phyloP scores from a whole-genome alignment of 2,888 invertebrate species.

The Melieria crassipennis region DNA sequence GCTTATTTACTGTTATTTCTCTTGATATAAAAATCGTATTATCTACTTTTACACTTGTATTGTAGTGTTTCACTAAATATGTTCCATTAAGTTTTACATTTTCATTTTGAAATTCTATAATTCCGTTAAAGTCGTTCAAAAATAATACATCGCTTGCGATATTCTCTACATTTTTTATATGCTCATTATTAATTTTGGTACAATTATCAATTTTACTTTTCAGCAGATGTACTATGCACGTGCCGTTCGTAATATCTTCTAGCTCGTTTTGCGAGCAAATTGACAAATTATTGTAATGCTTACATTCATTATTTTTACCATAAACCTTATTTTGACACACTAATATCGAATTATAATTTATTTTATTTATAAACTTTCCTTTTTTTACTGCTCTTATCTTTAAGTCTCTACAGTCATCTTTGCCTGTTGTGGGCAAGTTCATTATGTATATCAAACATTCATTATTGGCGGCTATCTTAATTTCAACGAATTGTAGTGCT shows the following conservation, averaged over 20 bases:
- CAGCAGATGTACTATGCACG: background rate
- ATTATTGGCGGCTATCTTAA: background rate
- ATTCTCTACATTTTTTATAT: background rate
- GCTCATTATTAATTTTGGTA: conserved; percentile 6
- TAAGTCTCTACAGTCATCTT: conserved; percentile 1
- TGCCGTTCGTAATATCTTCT: conserved; percentile 5
- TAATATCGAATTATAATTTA: background rate
- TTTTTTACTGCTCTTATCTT: background rate
- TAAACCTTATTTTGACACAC: conserved; percentile 4
- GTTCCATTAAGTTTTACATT: background rate
- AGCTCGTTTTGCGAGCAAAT: background rate
- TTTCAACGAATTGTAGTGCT: conserved; percentile 5
- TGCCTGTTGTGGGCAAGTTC: conserved; percentile 10
- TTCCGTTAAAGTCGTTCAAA: background rate
- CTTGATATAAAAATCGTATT: too few relatives aligned
- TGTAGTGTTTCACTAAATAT: too few relatives aligned
- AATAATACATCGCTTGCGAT: conserved; percentile 6
- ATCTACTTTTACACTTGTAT: too few relatives aligned
- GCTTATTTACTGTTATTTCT: too few relatives aligned
- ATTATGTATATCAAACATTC: conserved; percentile 6
- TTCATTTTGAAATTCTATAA: background rate
- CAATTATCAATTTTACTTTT: conserved; percentile 9
- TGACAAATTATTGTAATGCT: conserved; percentile 3
- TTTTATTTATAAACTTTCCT: background rate
- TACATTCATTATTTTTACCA: background rate